Base-by-base conservation (phyloP, 2,113 vertebrate species). In the Apodemus sylvaticus region DNA sequence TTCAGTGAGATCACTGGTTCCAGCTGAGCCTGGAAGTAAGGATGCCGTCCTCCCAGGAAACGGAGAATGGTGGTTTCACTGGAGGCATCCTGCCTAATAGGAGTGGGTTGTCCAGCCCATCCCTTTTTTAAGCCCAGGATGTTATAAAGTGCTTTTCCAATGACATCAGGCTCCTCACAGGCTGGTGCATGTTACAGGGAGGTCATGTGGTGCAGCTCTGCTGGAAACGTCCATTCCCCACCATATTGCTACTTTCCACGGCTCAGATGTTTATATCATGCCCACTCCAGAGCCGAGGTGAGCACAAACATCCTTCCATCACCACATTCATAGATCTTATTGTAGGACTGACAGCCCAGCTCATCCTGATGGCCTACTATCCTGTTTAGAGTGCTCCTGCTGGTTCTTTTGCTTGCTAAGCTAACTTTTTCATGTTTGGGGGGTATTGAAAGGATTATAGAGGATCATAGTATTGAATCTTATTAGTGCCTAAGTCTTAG, bases 361-460 rank as follows among this genome's bases (percentile, higher is more conserved):
- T 58, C 3, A 0, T 87, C 66, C 79, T 92, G 42, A 74, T 0
- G 74, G 64, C 13, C 4, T 82, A 76, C 9, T 74, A 62, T 87
- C 95, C 22, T 89, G 42, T 76, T 96, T 68, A 81, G 81, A 94
- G 55, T 26, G 5, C 94, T 58, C 8, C 91, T 93, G 31, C 85
- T 77, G 70, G 81, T 94, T 95, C 81, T 94, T 71, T 96, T 55
- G 42, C 1, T 17, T 85, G 94, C 91, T 81, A 93, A 13, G 82
- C 51, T 77, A 76, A 77, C 42, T 60, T 51, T 34, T 90, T 76
- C 29, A 53, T 51, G 93, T 90, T 82, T n/a, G 74, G 62, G 74
- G 62, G 9, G 73, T 78, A 48, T 53, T 94, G 88, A 78, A 90
- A 97, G 91, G 20, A 39, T 68, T 9, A 10, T 5, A 34, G 31